Base-by-base conservation (phyloP, 2,888 invertebrate species). In the Dicycla oo region DNA sequence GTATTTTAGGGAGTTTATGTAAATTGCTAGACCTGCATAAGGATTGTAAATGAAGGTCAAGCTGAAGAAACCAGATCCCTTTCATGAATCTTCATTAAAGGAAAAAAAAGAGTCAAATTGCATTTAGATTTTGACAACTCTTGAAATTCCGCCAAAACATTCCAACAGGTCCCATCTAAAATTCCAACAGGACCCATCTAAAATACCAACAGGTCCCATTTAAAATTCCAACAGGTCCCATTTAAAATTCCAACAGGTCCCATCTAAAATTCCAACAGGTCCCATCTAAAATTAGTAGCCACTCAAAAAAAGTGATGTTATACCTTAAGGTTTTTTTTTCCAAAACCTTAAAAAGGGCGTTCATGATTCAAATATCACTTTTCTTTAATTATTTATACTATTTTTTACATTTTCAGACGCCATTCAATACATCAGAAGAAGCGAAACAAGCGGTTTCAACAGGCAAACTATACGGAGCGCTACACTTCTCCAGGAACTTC, bases 401-500 rank as follows among this genome's bases (percentile, higher is more conserved):
- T 43, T 20, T 45, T 20, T 18, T 7, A 20, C 18, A 7, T 20
- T 69, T 75, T 0, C 89, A 95, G 95, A 88, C 87, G 8, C 76
- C 83, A 13, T 95, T 92, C 87, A 92, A 94, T 79, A 86, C 91
- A 0, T 88, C 92, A 1, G 89, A 88, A 0, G 91, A 91, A 51
- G 95, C 95, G 0, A 92, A 91, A 57, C 45, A 78, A 0, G 92
- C 94, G 0, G 94, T 95, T 0, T 73, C 88, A 0, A 84, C 78
- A 0, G 94, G 94, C 7, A 77, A 82, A 8, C 74, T 92, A 58
- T 95, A 94, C 85, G 96, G 96, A 0, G 97, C 97, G 0, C 90
- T 99, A 26, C 95, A 97, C 80, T 97, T 99, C 88, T 94, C 97
- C 0, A 90, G 91, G 26, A 98, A 98, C 92, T 99, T 98, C 89